Conservation (phyloP, 2,888 invertebrate genomes). For the Amblyjoppa fuscipennis region DNA sequence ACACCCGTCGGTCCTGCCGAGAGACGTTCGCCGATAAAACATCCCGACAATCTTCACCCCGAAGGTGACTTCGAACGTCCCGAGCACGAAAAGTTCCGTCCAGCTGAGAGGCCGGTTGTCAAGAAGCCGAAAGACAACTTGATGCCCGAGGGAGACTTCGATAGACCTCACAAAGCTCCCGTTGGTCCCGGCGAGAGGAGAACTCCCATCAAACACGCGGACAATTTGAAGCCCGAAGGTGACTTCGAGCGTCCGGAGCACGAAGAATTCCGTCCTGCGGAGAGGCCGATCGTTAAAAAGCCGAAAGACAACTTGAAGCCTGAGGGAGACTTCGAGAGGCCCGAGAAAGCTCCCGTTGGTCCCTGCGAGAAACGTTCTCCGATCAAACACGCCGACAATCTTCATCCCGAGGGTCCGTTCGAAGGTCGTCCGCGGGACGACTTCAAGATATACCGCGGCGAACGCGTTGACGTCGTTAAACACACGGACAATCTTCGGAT, state of each 20-base stretch:
- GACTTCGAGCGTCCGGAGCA: conserved; percentile 79
- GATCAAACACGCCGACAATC: conserved; percentile 86
- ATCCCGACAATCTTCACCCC: conserved; percentile 86
- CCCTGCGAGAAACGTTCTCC: conserved; percentile 87
- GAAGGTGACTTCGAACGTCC: conserved; percentile 85
- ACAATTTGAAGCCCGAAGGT: conserved; percentile 84
- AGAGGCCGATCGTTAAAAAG: conserved; percentile 77
- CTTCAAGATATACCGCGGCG: conserved; percentile 85
- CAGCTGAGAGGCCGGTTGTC: conserved; percentile 82
- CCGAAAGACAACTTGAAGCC: conserved; percentile 81
- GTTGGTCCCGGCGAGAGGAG: conserved; percentile 84
- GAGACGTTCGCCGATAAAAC: conserved; percentile 86
- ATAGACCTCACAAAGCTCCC: conserved; percentile 82
- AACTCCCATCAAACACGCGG: conserved; percentile 76
- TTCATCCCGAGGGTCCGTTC: conserved; percentile 83
- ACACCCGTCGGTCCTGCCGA: conserved; percentile 87
- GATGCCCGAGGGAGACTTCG: conserved; percentile 85
- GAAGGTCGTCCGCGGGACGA: conserved; percentile 83
- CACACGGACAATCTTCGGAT: conserved; percentile 87
- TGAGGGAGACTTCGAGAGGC: conserved; percentile 86
- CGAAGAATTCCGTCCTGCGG: conserved; percentile 72
- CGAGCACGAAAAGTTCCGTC: conserved; percentile 65
- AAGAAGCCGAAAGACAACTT: conserved; percentile 86
- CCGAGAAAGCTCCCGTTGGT: conserved; percentile 86
- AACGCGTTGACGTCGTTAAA: conserved; percentile 88